Base-by-base conservation (phyloP, 2,113 vertebrate genomes). In the Otus sunia region DNA sequence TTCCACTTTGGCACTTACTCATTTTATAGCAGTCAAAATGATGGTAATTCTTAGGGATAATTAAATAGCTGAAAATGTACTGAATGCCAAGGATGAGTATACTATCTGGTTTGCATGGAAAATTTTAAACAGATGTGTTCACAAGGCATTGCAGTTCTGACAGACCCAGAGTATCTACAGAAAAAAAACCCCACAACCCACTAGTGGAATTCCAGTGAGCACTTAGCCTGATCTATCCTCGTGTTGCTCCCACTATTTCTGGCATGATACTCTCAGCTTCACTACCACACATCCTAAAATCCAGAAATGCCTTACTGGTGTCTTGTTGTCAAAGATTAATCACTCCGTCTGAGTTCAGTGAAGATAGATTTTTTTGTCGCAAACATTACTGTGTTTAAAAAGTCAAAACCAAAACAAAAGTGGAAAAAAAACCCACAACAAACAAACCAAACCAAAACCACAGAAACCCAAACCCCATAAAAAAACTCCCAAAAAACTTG, bases 11-110 rank as follows among this genome's bases (percentile, higher is more conserved):
- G 18, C 15, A 72, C 19, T 91, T 56, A 39, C 1, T 86, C 5
- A 56, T 56, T 91, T 87, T 39, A 20, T 9, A 50, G 75, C 26
- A 37, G 41, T 78, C 77, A 78, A 15, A 55, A 22, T 68, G 13
- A 13, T 74, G 15, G 9, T 85, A 79, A 32, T 45, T 82, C 37
- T 82, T 41, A 63, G 25, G 62, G 52, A 36, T 29, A 58, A 36
- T 79, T 34, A 77, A 89, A 58, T 41, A 88, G n/a, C 58, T 88
- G 66, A 75, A 95, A 83, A 71, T 15, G 8, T 73, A 45, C n/a
- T 50, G n/a, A 55, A 49, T 76, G 32, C 64, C 52, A 82, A 37
- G 72, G 49, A 52, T 36, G 27, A 69, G 14, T 66, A 18, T 78
- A 9, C 25, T 56, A 2, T 52, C 10, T 58, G 50, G 14, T 39